Percentiles rank a stretch among this genome's conserved stretches.
These are phyloP conservation scores for Nansenia antarctica DNA, from an alignment of 2,113 vertebrate genomes.

Conservation along the genomic window DNA sequence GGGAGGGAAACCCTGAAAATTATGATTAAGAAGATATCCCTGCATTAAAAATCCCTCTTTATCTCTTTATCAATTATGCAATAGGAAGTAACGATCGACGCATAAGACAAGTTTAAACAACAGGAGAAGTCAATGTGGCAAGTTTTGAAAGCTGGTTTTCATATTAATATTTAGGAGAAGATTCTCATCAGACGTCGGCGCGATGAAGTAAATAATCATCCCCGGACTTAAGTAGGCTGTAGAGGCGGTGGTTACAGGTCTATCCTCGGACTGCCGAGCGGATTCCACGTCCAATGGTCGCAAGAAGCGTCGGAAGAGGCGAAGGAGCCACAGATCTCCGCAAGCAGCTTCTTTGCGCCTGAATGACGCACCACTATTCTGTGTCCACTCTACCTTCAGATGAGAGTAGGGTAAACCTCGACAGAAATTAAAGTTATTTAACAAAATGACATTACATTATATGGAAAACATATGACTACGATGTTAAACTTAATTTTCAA, in stretches of 20 bases:
- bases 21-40: constrained; percentile 29
- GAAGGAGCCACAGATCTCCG: constrained; percentile 4
- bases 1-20: constrained; percentile 22
- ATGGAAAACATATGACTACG: neutral
- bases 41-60: constrained; percentile 40
- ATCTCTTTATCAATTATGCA: neutral
- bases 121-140: neutral
- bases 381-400: constrained; percentile 13
- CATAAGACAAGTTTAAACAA: neutral
- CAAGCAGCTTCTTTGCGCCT: constrained; percentile 8
- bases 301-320: neutral
- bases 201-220: constrained; percentile 12
- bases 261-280: neutral
- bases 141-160: neutral
- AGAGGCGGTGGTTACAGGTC: constrained; percentile 19
- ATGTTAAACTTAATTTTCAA: neutral
- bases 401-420: neutral
- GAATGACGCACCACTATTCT: constrained; percentile 13
- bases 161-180: neutral
- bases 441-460: neutral
- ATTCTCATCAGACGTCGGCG: neutral
- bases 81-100: neutral
- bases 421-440: neutral
- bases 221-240: constrained; percentile 6
- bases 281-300: constrained; percentile 1